Evolutionary conservation across 2,113 vertebrate species (phyloP).

Genomic region (Montifringilla adamsi): DNA sequence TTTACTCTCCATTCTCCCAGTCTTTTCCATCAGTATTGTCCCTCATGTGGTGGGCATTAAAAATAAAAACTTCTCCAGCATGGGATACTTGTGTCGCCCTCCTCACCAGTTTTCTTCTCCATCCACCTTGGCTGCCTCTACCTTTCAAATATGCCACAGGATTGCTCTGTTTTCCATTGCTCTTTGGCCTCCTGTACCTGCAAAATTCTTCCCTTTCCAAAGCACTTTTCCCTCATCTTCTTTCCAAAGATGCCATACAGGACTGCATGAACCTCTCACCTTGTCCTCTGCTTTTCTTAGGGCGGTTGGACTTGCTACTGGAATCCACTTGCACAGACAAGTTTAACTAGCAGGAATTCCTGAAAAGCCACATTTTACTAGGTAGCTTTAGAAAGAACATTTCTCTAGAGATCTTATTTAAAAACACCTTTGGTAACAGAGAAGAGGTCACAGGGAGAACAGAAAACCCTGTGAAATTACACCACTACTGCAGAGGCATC

Average conservation of each 20-base stretch:
- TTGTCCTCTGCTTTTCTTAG: neutral
- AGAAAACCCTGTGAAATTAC: neutral
- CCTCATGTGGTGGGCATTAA: accelerated
- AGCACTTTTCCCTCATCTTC: neutral
- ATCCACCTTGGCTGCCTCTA: neutral
- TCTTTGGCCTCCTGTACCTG: neutral
- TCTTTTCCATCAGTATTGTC: neutral
- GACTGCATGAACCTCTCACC: accelerated
- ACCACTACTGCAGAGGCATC: neutral
- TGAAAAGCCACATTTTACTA: neutral
- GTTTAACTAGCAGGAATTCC: neutral
- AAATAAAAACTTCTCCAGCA: neutral
- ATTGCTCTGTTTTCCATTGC: neutral
- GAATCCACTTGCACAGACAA: neutral
- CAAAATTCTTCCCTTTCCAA: neutral
- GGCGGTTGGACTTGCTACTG: neutral
- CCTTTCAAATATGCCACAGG: neutral
- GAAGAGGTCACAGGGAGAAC: neutral
- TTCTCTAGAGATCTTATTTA: neutral
- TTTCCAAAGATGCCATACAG: neutral
- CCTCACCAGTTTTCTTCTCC: neutral
- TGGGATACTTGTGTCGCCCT: neutral
- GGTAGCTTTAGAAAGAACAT: neutral
- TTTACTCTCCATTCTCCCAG: neutral
- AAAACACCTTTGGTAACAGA: neutral